Conservation (phyloP, 2,888 invertebrate genomes). For the Actias luna region DNA sequence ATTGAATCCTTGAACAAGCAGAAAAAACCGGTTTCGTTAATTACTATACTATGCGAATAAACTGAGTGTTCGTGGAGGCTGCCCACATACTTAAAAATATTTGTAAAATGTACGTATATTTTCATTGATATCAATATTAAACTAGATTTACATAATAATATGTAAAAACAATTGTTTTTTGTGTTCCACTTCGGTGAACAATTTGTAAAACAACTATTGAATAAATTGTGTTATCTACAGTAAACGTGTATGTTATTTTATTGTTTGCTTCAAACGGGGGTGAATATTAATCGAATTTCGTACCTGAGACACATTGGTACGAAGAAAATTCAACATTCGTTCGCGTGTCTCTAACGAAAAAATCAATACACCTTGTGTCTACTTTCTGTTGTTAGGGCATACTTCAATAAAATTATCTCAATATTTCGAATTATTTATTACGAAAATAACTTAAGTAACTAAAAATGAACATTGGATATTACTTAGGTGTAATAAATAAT, state of each 20-base stretch:
- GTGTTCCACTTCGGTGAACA: not conserved
- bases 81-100: no score
- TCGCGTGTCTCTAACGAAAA: conserved; percentile 21
- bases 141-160: not conserved
- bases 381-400: not conserved
- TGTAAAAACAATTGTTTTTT: not conserved
- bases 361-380: conserved; percentile 23
- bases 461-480: not conserved
- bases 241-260: conserved; percentile 25
- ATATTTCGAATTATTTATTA: not conserved
- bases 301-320: conserved; percentile 40
- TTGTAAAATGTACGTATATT: no score
- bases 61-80: no score
- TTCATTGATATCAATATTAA: no score
- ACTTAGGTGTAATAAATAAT: conserved; percentile 9
- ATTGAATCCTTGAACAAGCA: no score
- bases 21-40: no score
- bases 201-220: conserved; percentile 29
- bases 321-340: not conserved
- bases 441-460: not conserved
- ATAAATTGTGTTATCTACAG: conserved; percentile 39
- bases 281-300: conserved; percentile 39
- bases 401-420: not conserved
- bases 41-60: no score
- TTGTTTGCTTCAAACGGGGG: conserved; percentile 22